Evolutionary conservation across 2,888 invertebrate species (phyloP), one percentile per base, ranked within the genome.

Genomic region (Drosophila buzzatii): DNA sequence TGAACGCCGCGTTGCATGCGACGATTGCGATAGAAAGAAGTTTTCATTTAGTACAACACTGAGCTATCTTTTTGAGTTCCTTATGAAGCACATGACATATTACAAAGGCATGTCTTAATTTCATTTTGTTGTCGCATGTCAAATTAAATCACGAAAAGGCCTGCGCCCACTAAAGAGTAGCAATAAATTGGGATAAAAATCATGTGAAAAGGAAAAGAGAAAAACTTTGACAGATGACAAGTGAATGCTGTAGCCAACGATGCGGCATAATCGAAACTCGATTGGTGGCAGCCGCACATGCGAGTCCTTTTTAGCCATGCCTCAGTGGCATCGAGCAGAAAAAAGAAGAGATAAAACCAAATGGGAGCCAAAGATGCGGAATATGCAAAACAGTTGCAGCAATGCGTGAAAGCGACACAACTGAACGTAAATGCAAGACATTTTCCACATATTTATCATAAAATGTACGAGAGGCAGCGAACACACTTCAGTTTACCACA

Each of bases 331-430:
- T 47, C 2, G 23, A 39, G 14, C n/a, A n/a, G n/a, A 27, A 4
- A 23, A 9, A 5, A 18, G 9, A 27, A 47, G n/a, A 9, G 1
- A 9, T 27, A 27, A 27, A 27, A 27, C 27, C 1, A 4, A 27
- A 27, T 27, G 27, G 57, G 37, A 70, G 67, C 23, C 10, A 55
- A 18, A n/a, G 55, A 55, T 27, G 41, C 23, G 55, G 39, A 56
- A 60, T 72, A 85, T 83, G 76, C 79, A 85, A 83, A 83, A 49
- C 42, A 62, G 73, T 61, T 76, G 86, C 82, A 82, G 57, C 81
- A 79, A 76, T 73, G 83, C 78, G 74, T 77, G 60, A 80, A 56
- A 71, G 57, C 51, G 60, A 55, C 63, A 16, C 52, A 57, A 58
- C 51, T 63, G 68, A 62, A 75, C 56, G 78, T 69, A 75, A 74